Conservation (phyloP, 1,140 invertebrate genomes). For the Hylaeus volcanicus region DNA sequence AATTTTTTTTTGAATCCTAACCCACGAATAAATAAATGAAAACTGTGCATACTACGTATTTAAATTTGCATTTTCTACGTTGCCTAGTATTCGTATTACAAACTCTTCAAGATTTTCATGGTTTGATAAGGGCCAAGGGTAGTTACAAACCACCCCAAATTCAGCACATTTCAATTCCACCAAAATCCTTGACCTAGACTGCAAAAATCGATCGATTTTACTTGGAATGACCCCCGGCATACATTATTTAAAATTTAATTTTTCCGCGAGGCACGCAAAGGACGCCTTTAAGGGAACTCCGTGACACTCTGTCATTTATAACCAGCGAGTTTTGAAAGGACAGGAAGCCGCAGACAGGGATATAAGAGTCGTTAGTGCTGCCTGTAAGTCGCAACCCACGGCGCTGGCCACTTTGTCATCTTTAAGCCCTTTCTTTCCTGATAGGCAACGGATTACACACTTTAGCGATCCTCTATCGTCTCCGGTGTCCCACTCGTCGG, state of each 20-base stretch:
- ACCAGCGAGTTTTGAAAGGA: slow-evolving; percentile 40
- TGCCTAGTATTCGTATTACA: too few relatives aligned
- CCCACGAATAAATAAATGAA: too few relatives aligned
- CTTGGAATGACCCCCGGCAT: too few relatives aligned
- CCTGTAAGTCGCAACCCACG: slow-evolving; percentile 42
- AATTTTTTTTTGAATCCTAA: too few relatives aligned
- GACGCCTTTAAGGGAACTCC: not conserved
- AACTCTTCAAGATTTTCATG: too few relatives aligned
- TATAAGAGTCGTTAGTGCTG: slow-evolving; percentile 50
- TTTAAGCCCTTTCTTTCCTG: slow-evolving; percentile 41
- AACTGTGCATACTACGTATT: too few relatives aligned
- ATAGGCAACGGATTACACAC: slow-evolving; percentile 46
- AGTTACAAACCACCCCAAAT: too few relatives aligned
- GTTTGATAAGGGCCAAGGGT: too few relatives aligned
- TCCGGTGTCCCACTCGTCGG: not conserved
- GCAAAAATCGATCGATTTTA: too few relatives aligned
- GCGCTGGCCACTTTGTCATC: slow-evolving; percentile 54
- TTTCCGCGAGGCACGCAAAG: slow-evolving; percentile 5
- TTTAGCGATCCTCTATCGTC: slow-evolving; percentile 41
- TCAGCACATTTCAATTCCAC: too few relatives aligned
- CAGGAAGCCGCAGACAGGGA: slow-evolving; percentile 45
- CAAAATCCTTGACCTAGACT: too few relatives aligned
- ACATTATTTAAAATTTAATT: slow-evolving; percentile 27
- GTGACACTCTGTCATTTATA: slow-evolving; percentile 52
- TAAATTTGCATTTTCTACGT: too few relatives aligned